Conservation (phyloP, 1,140 invertebrate genomes). For the Drosophila takahashii region DNA sequence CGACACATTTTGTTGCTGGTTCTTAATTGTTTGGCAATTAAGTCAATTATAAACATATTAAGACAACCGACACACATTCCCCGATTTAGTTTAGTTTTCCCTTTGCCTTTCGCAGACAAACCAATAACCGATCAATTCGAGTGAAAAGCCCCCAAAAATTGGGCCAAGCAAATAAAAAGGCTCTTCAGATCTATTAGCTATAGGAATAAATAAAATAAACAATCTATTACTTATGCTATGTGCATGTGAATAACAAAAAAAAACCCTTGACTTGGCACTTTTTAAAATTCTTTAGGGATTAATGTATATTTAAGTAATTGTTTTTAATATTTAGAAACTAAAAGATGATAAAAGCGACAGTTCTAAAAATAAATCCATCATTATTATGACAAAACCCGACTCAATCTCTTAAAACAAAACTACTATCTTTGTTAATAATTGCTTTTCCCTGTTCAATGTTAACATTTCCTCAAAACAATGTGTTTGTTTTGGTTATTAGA, state of each 20-base stretch:
- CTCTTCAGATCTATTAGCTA: not conserved
- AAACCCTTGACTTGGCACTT: not conserved
- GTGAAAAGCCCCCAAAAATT: not conserved
- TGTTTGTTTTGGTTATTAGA: not conserved
- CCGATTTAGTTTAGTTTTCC: constrained; percentile 13
- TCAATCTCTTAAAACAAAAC: not conserved
- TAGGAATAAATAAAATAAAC: not conserved
- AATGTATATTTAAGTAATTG: too few relatives aligned
- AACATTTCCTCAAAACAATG: not conserved
- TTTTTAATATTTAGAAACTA: too few relatives aligned
- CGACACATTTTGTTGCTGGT: constrained; percentile 40
- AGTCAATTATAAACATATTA: constrained; percentile 75
- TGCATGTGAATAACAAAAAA: not conserved
- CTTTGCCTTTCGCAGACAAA: constrained; percentile 19
- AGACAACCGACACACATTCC: constrained; percentile 59
- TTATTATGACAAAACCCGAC: too few relatives aligned
- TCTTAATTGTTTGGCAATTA: constrained; percentile 70
- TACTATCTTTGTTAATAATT: not conserved
- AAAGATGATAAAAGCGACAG: too few relatives aligned
- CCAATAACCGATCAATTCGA: not conserved
- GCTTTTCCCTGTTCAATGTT: not conserved
- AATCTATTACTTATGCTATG: not conserved
- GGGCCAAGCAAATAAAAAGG: not conserved
- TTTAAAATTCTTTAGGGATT: not conserved
- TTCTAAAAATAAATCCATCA: too few relatives aligned